These are phyloP conservation scores for Smithornis capensis DNA, from an alignment of 2,113 vertebrate genomes.

Conservation along the genomic window DNA sequence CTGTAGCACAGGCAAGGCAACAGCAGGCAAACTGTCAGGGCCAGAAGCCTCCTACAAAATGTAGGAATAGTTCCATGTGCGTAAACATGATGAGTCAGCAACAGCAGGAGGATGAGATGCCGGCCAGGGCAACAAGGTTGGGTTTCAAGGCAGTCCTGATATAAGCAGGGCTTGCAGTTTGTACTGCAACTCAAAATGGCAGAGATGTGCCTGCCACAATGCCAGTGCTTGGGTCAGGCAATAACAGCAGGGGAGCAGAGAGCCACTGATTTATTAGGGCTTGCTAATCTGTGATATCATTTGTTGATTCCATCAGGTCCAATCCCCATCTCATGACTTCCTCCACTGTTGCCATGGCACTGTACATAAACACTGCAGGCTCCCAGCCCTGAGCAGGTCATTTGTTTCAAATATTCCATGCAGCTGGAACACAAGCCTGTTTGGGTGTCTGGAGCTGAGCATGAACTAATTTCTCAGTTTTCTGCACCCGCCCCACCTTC, in stretches of 20 bases:
- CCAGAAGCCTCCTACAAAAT: neutral
- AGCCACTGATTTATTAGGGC: neutral
- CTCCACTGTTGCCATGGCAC: constrained; percentile 70
- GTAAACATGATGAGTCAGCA: neutral
- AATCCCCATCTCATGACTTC: constrained; percentile 55
- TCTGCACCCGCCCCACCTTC: constrained; percentile 55
- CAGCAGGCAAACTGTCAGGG: neutral
- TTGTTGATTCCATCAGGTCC: constrained; percentile 62
- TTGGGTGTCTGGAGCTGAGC: constrained; percentile 82
- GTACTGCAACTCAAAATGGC: neutral
- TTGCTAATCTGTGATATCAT: constrained; percentile 56
- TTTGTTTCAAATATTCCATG: constrained; percentile 81
- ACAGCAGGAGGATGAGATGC: neutral
- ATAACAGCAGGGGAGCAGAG: neutral
- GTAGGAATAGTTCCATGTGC: neutral
- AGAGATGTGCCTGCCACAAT: neutral
- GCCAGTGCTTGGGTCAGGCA: neutral
- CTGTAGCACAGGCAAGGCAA: neutral
- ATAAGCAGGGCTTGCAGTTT: neutral
- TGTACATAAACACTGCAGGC: constrained; percentile 72
- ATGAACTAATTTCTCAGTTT: constrained; percentile 73
- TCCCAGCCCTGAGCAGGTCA: constrained; percentile 68
- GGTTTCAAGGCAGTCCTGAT: neutral
- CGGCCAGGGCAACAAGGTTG: neutral
- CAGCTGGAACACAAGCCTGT: constrained; percentile 78